Evolutionary conservation across 2,797 vertebrate genomes (phyloP).

Genomic region (Antrozous pallidus): DNA sequence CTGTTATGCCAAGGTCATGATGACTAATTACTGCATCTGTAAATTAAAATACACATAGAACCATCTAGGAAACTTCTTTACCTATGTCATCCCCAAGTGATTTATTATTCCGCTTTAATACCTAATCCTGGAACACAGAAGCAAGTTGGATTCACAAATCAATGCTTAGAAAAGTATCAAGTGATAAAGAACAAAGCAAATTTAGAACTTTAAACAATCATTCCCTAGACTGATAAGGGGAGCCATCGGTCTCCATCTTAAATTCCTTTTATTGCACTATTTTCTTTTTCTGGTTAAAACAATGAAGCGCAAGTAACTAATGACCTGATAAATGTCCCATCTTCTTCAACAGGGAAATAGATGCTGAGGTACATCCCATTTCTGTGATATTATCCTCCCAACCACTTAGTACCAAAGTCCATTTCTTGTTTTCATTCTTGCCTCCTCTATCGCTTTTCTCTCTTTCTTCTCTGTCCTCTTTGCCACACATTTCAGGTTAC

Average conservation of each 20-base stretch:
- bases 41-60: neutral
- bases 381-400: neutral
- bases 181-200: neutral
- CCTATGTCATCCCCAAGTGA: neutral
- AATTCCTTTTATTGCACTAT: neutral
- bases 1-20: conserved; percentile 6
- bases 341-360: neutral
- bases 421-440: neutral
- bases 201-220: neutral
- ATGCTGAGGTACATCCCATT: neutral
- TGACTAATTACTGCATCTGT: neutral
- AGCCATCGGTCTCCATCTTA: neutral
- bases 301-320: neutral
- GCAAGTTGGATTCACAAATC: neutral
- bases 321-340: neutral
- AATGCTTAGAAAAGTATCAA: neutral
- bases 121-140: neutral
- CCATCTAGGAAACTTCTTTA: neutral
- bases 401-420: neutral
- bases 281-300: neutral
- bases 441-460: neutral
- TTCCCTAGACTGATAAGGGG: neutral
- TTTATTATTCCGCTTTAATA: conserved; percentile 9
- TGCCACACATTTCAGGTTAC: neutral
- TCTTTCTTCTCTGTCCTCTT: neutral